Evolutionary conservation across 2,888 invertebrate genomes (phyloP).

Genomic region (Melanophora roralis): DNA sequence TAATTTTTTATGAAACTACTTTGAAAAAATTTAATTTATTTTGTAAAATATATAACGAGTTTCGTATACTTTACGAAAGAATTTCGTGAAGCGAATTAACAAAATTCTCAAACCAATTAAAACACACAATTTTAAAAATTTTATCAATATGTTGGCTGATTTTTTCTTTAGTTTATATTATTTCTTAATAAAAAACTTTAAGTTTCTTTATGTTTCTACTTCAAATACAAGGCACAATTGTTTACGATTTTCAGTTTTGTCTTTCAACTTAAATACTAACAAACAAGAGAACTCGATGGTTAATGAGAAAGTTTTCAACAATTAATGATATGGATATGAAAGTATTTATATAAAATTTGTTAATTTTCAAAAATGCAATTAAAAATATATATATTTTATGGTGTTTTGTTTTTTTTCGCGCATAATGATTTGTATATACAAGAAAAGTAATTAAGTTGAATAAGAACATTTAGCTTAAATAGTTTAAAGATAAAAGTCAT

Average conservation of each 20-base stretch:
- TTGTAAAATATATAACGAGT: too few relatives aligned
- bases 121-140: neutral
- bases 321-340: slow-evolving; percentile 53
- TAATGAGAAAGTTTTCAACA: slow-evolving; percentile 55
- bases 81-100: too few relatives aligned
- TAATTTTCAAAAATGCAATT: slow-evolving; percentile 9
- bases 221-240: slow-evolving; percentile 60
- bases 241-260: slow-evolving; percentile 32
- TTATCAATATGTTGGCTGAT: neutral
- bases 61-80: too few relatives aligned
- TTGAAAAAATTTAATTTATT: too few relatives aligned
- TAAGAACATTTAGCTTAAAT: slow-evolving; percentile 5
- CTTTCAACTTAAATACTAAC: slow-evolving; percentile 55
- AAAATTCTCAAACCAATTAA: neutral
- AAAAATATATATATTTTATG: slow-evolving; percentile 29
- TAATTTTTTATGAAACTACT: too few relatives aligned
- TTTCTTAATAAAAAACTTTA: slow-evolving; percentile 44
- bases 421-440: slow-evolving; percentile 54
- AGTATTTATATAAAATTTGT: neutral
- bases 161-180: slow-evolving; percentile 33
- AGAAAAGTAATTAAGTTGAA: slow-evolving; percentile 31
- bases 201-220: slow-evolving; percentile 25
- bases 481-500: neutral
- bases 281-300: slow-evolving; percentile 57
- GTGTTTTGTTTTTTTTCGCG: slow-evolving; percentile 35